Evolutionary conservation across 1,140 invertebrate genomes (phyloP).

Genomic region (Drosophila ambigua): DNA sequence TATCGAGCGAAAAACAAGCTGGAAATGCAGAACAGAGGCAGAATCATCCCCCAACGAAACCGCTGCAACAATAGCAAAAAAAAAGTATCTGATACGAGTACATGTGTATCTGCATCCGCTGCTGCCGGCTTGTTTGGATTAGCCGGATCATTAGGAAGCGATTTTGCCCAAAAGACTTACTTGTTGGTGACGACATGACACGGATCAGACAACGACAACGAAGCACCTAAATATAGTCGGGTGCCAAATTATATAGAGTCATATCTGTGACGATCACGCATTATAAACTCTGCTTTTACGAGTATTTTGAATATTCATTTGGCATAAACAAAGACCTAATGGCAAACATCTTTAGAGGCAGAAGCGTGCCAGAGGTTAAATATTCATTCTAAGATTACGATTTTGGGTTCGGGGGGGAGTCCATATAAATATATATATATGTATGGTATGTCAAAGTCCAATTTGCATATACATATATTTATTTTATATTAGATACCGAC

Average conservation of each 20-base stretch:
- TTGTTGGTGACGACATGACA: slow-evolving; percentile 53
- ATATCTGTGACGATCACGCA: slow-evolving; percentile 58
- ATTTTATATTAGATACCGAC: slow-evolving; percentile 7
- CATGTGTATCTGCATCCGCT: slow-evolving; percentile 29
- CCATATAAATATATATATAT: slow-evolving; percentile 23
- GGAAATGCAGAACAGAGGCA: not conserved
- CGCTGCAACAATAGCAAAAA: slow-evolving; percentile 19
- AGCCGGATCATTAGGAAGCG: slow-evolving; percentile 59
- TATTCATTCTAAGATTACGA: slow-evolving; percentile 44
- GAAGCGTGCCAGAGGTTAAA: slow-evolving; percentile 47
- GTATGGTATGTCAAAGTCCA: slow-evolving; percentile 31
- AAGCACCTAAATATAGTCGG: slow-evolving; percentile 43
- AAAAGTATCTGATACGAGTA: slow-evolving; percentile 16
- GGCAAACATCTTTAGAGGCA: slow-evolving; percentile 24
- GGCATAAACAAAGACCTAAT: slow-evolving; percentile 24
- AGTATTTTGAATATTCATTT: slow-evolving; percentile 43
- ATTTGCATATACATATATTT: slow-evolving; percentile 47
- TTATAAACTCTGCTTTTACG: slow-evolving; percentile 57
- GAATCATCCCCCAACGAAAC: slow-evolving; percentile 10
- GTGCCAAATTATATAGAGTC: slow-evolving; percentile 57
- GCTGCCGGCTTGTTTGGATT: slow-evolving; percentile 44
- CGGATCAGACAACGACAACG: slow-evolving; percentile 31
- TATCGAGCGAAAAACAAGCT: no score
- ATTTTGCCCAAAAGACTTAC: slow-evolving; percentile 65
- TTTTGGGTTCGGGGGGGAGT: slow-evolving; percentile 32